Evolutionary conservation across 1,140 invertebrate genomes (phyloP).

Genomic region (Arctopsyche grandis): DNA sequence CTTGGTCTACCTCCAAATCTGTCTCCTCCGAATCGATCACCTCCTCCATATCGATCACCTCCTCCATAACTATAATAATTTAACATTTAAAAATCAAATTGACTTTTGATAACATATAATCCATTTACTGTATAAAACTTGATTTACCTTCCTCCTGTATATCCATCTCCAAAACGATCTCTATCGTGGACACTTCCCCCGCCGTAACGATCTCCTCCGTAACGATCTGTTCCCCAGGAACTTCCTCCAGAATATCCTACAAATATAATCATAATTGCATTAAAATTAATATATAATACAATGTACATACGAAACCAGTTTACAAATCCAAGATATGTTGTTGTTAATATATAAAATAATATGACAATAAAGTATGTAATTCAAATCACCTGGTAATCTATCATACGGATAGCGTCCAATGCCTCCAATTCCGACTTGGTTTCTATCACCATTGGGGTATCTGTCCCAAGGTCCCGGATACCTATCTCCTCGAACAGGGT

Average conservation of each 20-base stretch:
- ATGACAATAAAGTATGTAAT: neutral
- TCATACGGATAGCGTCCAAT: conserved; percentile 57
- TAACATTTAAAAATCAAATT: neutral
- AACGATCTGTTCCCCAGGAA: conserved; percentile 52
- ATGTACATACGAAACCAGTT: neutral
- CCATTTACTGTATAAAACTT: too few species aligned
- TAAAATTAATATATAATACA: neutral
- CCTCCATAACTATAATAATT: neutral
- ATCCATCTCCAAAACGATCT: conserved; percentile 38
- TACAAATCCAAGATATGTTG: neutral
- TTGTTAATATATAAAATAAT: neutral
- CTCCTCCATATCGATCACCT: conserved; percentile 53
- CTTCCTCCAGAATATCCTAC: conserved; percentile 42
- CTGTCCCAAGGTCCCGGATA: conserved; percentile 64
- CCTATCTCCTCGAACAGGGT: conserved; percentile 60
- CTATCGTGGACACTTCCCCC: conserved; percentile 49
- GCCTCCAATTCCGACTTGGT: conserved; percentile 53
- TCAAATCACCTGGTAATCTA: conserved; percentile 47
- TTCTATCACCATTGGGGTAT: conserved; percentile 62
- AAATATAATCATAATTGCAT: conserved; percentile 27
- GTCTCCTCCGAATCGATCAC: conserved; percentile 53
- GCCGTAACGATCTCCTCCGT: conserved; percentile 51
- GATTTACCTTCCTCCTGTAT: conserved; percentile 37
- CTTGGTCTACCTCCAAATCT: conserved; percentile 42
- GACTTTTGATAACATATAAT: too few species aligned